A percentile compares a stretch with the other conserved stretches of the same genome.
phyloP scores from a whole-genome alignment of 1,140 invertebrate species.

The Apis dorsata region DNA sequence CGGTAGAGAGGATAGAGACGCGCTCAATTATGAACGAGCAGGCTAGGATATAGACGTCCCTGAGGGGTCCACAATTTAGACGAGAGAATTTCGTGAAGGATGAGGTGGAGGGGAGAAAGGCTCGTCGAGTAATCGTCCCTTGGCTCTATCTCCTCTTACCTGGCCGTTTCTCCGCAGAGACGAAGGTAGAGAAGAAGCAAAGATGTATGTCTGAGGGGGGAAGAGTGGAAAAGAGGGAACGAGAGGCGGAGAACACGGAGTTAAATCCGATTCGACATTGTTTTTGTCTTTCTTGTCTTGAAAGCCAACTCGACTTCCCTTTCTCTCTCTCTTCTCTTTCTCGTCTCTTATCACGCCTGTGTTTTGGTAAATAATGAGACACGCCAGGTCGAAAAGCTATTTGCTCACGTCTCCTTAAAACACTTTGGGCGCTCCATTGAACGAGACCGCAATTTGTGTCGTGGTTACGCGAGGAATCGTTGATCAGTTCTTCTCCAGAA shows the following conservation, averaged over 20 bases:
- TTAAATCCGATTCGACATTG: conserved; percentile 15
- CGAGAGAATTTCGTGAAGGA: conserved; percentile 42
- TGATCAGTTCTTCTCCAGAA: not conserved
- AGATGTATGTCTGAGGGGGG: not conserved
- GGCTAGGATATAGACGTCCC: conserved; percentile 37
- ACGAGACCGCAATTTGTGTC: not conserved
- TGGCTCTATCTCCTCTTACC: conserved; percentile 1
- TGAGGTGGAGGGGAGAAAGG: not conserved
- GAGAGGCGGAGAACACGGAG: not conserved
- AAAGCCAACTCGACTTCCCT: not conserved
- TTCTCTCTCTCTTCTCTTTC: not conserved
- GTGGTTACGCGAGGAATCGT: not conserved
- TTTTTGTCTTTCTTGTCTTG: not conserved
- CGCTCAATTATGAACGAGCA: conserved; percentile 51
- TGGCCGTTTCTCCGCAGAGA: conserved; percentile 12
- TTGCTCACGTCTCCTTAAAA: conserved; percentile 19
- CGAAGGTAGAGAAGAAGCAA: not conserved
- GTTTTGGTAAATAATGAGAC: conserved; percentile 33
- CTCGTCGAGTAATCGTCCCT: conserved; percentile 45
- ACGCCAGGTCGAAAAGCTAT: not conserved
- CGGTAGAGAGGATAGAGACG: not conserved
- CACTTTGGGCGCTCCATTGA: not conserved
- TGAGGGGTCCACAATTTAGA: conserved; percentile 45
- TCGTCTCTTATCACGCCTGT: too few relatives aligned
- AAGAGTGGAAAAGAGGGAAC: not conserved